Evolutionary conservation across 2,888 invertebrate species (phyloP), one percentile per base, ranked within the genome.

Genomic region (Eilema sororculum): DNA sequence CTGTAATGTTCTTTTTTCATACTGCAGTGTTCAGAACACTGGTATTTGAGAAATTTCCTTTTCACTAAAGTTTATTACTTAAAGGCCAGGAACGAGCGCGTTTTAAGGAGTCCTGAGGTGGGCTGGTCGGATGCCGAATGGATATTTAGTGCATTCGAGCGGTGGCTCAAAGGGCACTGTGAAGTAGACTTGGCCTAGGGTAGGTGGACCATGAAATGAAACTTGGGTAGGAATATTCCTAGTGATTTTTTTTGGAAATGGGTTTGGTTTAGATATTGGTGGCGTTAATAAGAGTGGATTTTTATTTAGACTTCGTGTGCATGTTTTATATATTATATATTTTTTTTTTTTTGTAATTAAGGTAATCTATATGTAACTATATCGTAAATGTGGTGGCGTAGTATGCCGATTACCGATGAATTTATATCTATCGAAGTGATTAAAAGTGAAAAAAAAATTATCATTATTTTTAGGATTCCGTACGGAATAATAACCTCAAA

Each of bases 101-200:
- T 87, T 90, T 88, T 86, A 86, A 89, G 71, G 60, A 65, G 71
- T 63, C 62, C 68, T 57, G 66, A 62, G 59, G 67, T 69, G 67
- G 68, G 58, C 52, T 37, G 56, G 22, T 41, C 22, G 59, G 56
- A 16, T n/a, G 22, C 28, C 25, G 56, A 41, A 16, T 25, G 84
- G 86, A 88, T 89, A 92, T 91, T 89, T 84, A 83, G 86, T 88
- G 89, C 90, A 92, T 90, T 88, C 87, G 87, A 84, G 91, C 86
- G 88, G 86, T 84, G 82, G 79, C 89, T 91, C 91, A 91, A 92
- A 92, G 89, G 89, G 83, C 78, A 73, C 83, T 79, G 82, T 75
- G 82, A 77, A 79, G 82, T 78, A 75, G 74, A 76, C 76, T 80
- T 77, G 75, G 81, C 74, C 80, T 70, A 63, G 70, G n/a, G 71